These are phyloP conservation scores for Chaetodon trifascialis DNA, from an alignment of 2,113 vertebrate genomes.

Conservation along the genomic window DNA sequence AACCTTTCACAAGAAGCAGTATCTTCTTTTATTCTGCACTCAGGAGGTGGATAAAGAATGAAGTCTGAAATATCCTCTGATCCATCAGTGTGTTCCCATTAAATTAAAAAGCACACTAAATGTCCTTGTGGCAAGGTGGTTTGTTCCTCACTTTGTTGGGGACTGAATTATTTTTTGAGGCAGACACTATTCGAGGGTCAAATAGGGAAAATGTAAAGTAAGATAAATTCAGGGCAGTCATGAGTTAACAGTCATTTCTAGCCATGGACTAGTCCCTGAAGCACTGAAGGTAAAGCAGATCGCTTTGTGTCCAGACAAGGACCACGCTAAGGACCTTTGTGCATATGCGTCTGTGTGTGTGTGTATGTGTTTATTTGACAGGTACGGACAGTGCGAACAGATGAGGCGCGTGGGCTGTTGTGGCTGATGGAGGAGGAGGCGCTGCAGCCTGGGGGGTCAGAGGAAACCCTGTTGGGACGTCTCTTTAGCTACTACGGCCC, in stretches of 20 bases:
- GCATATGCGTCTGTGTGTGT: background rate
- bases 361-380: slow-evolving; percentile 63
- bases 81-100: slow-evolving; percentile 35
- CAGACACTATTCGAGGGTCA: background rate
- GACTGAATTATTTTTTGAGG: background rate
- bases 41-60: slow-evolving; percentile 30
- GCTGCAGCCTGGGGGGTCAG: slow-evolving; percentile 88
- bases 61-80: slow-evolving; percentile 16
- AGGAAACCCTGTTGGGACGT: slow-evolving; percentile 90
- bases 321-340: background rate
- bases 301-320: background rate
- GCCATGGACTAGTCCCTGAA: background rate
- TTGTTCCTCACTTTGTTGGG: slow-evolving; percentile 14
- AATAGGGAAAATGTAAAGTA: background rate
- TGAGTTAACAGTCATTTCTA: background rate
- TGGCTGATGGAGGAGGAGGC: slow-evolving; percentile 98
- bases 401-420: slow-evolving; percentile 93
- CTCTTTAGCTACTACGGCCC: slow-evolving; percentile 96
- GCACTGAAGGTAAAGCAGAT: background rate
- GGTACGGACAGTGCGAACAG: slow-evolving; percentile 90
- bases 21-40: slow-evolving; percentile 14
- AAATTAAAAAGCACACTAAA: slow-evolving; percentile 28
- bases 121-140: slow-evolving; percentile 28
- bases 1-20: slow-evolving; percentile 14
- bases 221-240: background rate